Evolutionary conservation across 53 echinoderm and acorn worm genomes (phyloP), one percentile per base, ranked within the genome.

Genomic region (Holothuria scabra): DNA sequence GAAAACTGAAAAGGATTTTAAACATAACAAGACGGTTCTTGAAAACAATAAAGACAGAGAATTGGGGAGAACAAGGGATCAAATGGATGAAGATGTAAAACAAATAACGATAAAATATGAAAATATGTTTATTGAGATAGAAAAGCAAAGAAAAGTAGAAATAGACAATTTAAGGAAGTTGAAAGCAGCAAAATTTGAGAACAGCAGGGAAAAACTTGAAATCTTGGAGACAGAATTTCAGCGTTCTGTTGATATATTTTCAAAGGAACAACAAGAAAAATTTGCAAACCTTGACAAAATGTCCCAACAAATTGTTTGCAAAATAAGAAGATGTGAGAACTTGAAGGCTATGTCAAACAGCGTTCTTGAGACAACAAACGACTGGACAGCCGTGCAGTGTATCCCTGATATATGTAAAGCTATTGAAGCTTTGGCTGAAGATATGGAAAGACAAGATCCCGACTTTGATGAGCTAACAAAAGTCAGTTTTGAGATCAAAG

Each of bases 341-440:
- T 9, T 56, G 41, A 52, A 56, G n/a, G 28, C 76, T 28, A 76
- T 28, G 8, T 11, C 56, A 49, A 5, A 37, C 5, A 22, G 20
- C 56, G 16, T 76, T 76, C 49, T 76, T 56, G 52, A 48, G 5
- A 14, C 76, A 1, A 48, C 18, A 10, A 38, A 76, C 31, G 76
- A 52, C 1, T 76, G 76, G 57, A 28, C 25, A 52, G 76, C 46
- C 28, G 76, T 52, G 12, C 28, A 76, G 76, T 76, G 76, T 56
- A 76, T 76, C 5, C 76, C 76, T 52, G 76, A 52, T 76, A 29
- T 76, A 21, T 41, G 76, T 29, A 26, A 21, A 76, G 76, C 76
- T 13, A 23, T 22, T 56, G 14, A 26, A 24, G 2, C 24, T 24
- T 28, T 76, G 56, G 56, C 2, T 29, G 30, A 56, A 28, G 76